Evolutionary conservation across 2,888 invertebrate species (phyloP), one percentile per base, ranked within the genome.

Genomic region (Augochlorella aurata): DNA sequence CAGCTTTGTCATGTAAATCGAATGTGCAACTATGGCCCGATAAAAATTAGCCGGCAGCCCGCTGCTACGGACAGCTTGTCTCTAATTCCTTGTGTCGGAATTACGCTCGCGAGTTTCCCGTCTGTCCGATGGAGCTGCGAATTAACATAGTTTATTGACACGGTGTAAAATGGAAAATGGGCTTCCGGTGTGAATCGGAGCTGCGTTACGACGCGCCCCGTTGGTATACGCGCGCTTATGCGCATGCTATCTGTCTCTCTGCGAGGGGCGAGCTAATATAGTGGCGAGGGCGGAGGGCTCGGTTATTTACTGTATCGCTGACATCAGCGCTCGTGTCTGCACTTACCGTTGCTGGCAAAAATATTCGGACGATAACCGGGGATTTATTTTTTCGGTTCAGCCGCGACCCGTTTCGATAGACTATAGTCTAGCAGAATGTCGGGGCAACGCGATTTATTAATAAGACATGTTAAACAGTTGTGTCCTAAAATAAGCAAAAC

Each of bases 381-480:
- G 21, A 54, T 3, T 54, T 54, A 54, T 54, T 54, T 14, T 7
- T 54, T 21, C 4, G 9, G 0, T 12, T 21, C 21, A 12, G 21
- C 21, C 21, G 21, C 52, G 3, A n/a, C n/a, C n/a, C 3, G 10
- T 52, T 21, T 52, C 16, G 10, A 52, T 52, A 1, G 2, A 52
- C 9, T n/a, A 0, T n/a, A n/a, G n/a, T n/a, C 0, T n/a, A n/a
- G n/a, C 8, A 2, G n/a, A n/a, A 52, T 21, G 10, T 29, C 2
- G 29, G 29, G 29, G 2, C 2, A 2, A 29, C 29, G 29, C 2
- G 29, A 29, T 29, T 29, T 29, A 5, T 38, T 38, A 38, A 38
- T 38, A 5, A 38, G 5, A 38, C 38, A 5, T 5, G 7, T 38
- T 5, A 38, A 38, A 38, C 3, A 38, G 1, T 38, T 29, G 1